phyloP scores from a whole-genome alignment of 2,113 vertebrate species.

The Eudyptes chrysolophus region DNA sequence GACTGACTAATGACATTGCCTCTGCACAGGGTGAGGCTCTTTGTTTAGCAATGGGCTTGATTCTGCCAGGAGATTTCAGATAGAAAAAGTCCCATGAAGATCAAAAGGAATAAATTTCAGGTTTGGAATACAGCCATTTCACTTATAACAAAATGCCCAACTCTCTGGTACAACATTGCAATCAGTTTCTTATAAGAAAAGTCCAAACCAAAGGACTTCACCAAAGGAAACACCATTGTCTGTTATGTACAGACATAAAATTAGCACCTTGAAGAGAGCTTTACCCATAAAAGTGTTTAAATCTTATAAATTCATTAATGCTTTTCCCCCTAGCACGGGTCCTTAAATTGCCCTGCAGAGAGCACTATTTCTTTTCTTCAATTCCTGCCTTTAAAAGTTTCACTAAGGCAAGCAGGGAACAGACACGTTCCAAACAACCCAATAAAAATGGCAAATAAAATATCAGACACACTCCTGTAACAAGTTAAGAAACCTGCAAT shows the following conservation, averaged over 20 bases:
- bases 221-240: not conserved
- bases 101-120: not conserved
- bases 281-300: not conserved
- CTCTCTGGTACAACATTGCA: not conserved
- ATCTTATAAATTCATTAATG: not conserved
- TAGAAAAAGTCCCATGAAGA: not conserved
- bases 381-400: not conserved
- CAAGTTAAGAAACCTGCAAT: constrained; percentile 44
- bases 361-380: not conserved
- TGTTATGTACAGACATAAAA: not conserved
- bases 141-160: not conserved
- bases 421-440: not conserved
- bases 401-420: not conserved
- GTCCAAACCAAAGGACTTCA: not conserved
- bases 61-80: not conserved
- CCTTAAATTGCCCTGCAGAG: constrained; percentile 3
- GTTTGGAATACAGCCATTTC: not conserved
- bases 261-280: not conserved
- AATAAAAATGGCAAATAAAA: constrained; percentile 52
- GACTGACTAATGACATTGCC: not conserved
- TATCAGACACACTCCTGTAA: not conserved
- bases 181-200: not conserved
- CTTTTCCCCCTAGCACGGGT: not conserved
- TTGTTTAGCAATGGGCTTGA: not conserved
- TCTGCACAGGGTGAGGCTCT: not conserved